These are phyloP conservation scores for Himalopsyche tibetana DNA, from an alignment of 2,888 invertebrate genomes.

Conservation along the genomic window DNA sequence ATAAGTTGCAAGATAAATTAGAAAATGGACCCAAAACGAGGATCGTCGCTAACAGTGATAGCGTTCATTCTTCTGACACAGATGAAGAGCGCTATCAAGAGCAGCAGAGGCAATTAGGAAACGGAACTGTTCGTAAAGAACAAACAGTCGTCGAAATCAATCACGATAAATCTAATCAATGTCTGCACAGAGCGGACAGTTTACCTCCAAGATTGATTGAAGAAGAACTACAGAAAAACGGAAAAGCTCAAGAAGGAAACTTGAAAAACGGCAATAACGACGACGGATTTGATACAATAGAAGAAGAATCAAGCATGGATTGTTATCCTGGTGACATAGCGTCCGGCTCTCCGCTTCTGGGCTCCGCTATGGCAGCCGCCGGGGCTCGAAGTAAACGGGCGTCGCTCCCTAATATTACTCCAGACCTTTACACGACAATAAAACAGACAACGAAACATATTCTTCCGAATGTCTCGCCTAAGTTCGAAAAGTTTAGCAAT, in stretches of 20 bases:
- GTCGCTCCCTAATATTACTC: slow-evolving; percentile 73
- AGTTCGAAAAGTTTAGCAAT: slow-evolving; percentile 78
- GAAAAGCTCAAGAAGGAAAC: slow-evolving; percentile 54
- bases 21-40: slow-evolving; percentile 69
- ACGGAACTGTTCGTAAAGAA: slow-evolving; percentile 68
- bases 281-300: slow-evolving; percentile 71
- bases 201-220: slow-evolving; percentile 77
- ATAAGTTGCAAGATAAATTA: slow-evolving; percentile 73
- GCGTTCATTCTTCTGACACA: slow-evolving; percentile 71
- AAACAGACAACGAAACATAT: slow-evolving; percentile 75
- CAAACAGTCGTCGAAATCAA: slow-evolving; percentile 68
- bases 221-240: slow-evolving; percentile 67
- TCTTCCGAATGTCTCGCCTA: slow-evolving; percentile 76
- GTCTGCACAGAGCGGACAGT: slow-evolving; percentile 74
- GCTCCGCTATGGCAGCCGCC: slow-evolving; percentile 69
- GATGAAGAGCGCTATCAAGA: slow-evolving; percentile 72
- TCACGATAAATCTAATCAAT: slow-evolving; percentile 74
- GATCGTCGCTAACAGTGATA: slow-evolving; percentile 70
- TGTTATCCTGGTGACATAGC: slow-evolving; percentile 65
- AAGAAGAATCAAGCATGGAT: slow-evolving; percentile 68
- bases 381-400: slow-evolving; percentile 71
- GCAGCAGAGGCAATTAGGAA: slow-evolving; percentile 74
- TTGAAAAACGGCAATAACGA: slow-evolving; percentile 66
- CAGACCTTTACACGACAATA: slow-evolving; percentile 78
- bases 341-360: slow-evolving; percentile 67